A percentile compares a stretch with the other conserved stretches of the same genome.
Conservation (phyloP, 2,113 vertebrate genomes). For the Capreolus pygargus region DNA sequence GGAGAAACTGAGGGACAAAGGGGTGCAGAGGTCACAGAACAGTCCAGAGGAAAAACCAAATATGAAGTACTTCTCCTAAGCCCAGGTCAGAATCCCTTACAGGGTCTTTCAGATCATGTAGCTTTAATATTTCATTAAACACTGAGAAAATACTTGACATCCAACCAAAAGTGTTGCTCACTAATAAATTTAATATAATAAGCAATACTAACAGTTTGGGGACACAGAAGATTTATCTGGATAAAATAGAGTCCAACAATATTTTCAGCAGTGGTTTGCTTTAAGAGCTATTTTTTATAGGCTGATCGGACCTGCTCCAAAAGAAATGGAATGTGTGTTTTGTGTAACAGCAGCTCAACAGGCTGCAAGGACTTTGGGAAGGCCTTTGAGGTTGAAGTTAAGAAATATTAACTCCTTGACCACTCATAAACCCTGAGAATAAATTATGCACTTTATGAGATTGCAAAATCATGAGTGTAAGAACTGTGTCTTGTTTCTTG, state of each 20-base stretch:
- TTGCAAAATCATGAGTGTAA: background rate
- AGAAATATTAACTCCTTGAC: background rate
- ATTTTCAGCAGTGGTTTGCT: slow-evolving; percentile 16
- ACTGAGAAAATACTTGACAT: background rate
- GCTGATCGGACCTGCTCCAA: background rate
- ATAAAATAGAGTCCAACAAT: background rate
- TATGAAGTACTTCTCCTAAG: background rate
- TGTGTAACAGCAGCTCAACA: background rate
- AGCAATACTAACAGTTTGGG: background rate
- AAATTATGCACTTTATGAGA: background rate
- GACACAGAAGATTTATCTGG: background rate
- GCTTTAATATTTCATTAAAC: slow-evolving; percentile 14
- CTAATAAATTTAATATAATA: background rate
- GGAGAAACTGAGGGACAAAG: background rate
- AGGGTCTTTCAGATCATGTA: background rate
- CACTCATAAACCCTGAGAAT: background rate
- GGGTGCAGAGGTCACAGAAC: background rate
- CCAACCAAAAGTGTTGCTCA: background rate
- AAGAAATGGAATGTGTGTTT: background rate
- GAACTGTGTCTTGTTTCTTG: background rate
- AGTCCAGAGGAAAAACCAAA: background rate
- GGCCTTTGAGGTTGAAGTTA: background rate
- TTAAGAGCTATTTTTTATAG: background rate
- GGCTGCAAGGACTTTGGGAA: background rate
- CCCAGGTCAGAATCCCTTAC: background rate